These are phyloP conservation scores for Pocillopora verrucosa DNA, from an alignment of 64 coral and sea anemone species.

Conservation along the genomic window DNA sequence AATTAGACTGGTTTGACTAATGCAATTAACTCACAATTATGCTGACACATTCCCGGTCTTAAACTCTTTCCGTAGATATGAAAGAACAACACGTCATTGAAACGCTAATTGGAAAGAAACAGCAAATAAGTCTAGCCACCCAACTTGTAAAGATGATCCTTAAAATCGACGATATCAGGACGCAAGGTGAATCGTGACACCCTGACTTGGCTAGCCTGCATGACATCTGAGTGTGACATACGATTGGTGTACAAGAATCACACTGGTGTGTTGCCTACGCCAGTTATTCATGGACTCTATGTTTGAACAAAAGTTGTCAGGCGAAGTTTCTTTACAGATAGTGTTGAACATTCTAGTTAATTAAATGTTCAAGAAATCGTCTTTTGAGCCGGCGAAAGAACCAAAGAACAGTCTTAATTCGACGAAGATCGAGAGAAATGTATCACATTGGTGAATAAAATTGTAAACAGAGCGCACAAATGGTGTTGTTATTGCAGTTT, in stretches of 20 bases:
- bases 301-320: background rate
- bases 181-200: constrained; percentile 34
- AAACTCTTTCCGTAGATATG: constrained; percentile 70
- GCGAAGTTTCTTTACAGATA: background rate
- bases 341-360: background rate
- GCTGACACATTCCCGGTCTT: background rate
- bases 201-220: background rate
- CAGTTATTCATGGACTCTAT: background rate
- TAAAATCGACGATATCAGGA: constrained; percentile 96
- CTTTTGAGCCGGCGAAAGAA: background rate
- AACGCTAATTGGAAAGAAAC: constrained; percentile 97
- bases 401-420: background rate
- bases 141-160: constrained; percentile 99
- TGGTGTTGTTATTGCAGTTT: background rate
- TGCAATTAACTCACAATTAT: too few relatives aligned
- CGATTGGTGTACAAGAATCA: background rate
- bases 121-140: constrained; percentile 92
- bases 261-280: background rate
- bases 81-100: constrained; percentile 97
- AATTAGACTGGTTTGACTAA: too few relatives aligned
- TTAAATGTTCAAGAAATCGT: background rate
- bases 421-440: background rate
- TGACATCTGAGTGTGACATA: background rate
- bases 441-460: background rate
- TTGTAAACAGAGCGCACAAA: background rate